Conservation (phyloP, 2,113 vertebrate genomes). For the Sardina pilchardus region DNA sequence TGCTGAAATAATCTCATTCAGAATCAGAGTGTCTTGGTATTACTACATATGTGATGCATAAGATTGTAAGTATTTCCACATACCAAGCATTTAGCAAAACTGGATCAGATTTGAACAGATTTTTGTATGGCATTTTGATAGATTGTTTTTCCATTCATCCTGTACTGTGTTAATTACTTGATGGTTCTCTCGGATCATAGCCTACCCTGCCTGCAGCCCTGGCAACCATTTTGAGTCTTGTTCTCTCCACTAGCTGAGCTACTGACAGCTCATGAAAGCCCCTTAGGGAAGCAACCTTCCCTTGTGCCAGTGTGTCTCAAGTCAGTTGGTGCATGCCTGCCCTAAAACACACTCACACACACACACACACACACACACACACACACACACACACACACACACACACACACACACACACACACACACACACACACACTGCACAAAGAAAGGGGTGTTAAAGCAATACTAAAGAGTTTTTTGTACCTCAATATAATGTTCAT, state of each 20-base stretch:
- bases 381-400: neutral
- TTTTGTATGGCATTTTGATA: neutral
- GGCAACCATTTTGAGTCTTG: neutral
- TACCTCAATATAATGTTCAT: no score
- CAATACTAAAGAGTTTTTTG: no score
- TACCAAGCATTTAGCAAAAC: neutral
- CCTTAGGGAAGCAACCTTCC: neutral
- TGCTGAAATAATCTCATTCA: neutral
- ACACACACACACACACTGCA: no score
- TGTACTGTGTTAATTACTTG: neutral
- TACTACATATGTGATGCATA: neutral
- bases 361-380: neutral
- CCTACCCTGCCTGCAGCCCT: neutral
- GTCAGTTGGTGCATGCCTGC: conserved; percentile 1
- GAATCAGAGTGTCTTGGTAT: neutral
- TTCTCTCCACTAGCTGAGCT: neutral
- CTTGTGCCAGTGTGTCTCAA: neutral
- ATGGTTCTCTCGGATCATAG: neutral
- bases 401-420: neutral
- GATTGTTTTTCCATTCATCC: neutral
- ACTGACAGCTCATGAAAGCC: neutral
- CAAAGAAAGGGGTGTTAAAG: neutral
- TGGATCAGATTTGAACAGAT: neutral
- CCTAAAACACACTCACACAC: neutral
- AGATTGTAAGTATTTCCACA: neutral